These are phyloP conservation scores for Hylomyscus alleni DNA, from an alignment of 2,797 vertebrate genomes.

Conservation along the genomic window DNA sequence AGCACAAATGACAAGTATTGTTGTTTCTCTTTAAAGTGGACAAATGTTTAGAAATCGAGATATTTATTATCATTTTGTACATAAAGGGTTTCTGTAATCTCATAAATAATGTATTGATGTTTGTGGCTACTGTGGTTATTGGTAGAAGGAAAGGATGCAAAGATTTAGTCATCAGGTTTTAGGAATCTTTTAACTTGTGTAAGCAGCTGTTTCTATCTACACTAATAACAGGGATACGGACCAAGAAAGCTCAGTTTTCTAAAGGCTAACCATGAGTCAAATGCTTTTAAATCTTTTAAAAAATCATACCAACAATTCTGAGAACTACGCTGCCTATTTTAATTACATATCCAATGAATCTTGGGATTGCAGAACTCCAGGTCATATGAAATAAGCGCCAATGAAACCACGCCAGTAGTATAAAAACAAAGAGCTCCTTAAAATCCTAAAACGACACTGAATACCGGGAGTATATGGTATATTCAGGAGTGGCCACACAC, in stretches of 20 bases:
- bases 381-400: background rate
- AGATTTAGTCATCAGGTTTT: background rate
- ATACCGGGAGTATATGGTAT: background rate
- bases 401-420: background rate
- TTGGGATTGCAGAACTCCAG: conserved; percentile 6
- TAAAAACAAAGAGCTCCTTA: conserved; percentile 18
- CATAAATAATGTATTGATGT: conserved; percentile 37
- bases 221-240: conserved; percentile 6
- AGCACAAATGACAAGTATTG: background rate
- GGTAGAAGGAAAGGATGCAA: conserved; percentile 50
- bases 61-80: background rate
- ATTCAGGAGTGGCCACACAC: background rate
- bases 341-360: conserved; percentile 32
- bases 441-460: background rate
- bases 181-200: conserved; percentile 13
- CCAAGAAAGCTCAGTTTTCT: conserved; percentile 51
- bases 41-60: conserved; percentile 19
- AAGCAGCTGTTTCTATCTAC: background rate
- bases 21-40: conserved; percentile 45
- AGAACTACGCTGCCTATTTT: background rate
- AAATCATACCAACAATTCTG: conserved; percentile 39
- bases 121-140: conserved; percentile 3
- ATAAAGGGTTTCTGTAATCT: conserved; percentile 39
- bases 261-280: background rate
- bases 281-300: conserved; percentile 33